Evolutionary conservation across 2,888 invertebrate species (phyloP), one percentile per base, ranked within the genome.

Genomic region (Orthosia cruda): DNA sequence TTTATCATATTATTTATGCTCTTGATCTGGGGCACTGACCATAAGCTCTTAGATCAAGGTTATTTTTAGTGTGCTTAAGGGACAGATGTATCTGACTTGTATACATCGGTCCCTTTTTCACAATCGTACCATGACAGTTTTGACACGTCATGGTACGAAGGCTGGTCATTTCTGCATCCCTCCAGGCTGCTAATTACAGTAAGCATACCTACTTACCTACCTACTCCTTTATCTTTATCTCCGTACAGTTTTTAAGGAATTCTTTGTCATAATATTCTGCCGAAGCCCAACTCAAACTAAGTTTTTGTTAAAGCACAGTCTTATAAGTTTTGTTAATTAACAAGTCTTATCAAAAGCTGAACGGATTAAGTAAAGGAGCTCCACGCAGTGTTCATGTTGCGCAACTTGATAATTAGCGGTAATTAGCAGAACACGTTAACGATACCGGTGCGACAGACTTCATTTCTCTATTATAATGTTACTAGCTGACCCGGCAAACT

Each of bases 351-450:
- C 69, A 67, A 83, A 71, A 72, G 23, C 64, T 72, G 49, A 82
- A 63, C 73, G 67, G 54, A 73, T 70, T 68, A 84, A 59, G 58
- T 84, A 55, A 71, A 72, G 59, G 12, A 77, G 67, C 45, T 68
- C 13, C 50, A 69, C 23, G 15, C 62, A 68, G 54, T 73, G 71
- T 81, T 74, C 81, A 85, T 72, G 79, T 86, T 87, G 83, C 81
- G 57, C 75, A 79, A 80, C 85, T 80, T 72, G 78, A 73, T 89
- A 89, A 90, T 89, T 90, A 89, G 82, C 77, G 74, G 78, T 89
- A 89, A 90, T 91, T 89, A 89, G 74, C 78, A 81, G 74, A 75
- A 84, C 74, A 70, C 77, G 71, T 82, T 76, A 74, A 62, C 71
- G 66, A 70, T 58, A 68, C 67, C 65, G 76, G 62, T 62, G 71